Evolutionary conservation across 1,140 invertebrate species (phyloP), one percentile per base, ranked within the genome.

Genomic region (Anoplophora glabripennis): DNA sequence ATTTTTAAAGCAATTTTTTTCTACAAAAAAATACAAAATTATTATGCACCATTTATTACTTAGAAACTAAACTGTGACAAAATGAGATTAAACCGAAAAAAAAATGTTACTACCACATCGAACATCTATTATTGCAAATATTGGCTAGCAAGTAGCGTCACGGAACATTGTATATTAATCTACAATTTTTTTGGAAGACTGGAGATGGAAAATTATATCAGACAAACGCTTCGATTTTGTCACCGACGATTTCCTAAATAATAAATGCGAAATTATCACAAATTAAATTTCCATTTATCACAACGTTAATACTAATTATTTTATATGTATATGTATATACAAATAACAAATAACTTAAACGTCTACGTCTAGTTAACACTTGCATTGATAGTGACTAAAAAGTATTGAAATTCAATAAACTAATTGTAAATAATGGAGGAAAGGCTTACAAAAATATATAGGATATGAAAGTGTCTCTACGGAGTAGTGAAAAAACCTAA

Each of bases 341-440:
- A 59, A 59, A 28, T 40, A 46, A 35, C 35, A 28, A 28, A 28
- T 28, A 28, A 28, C 21, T 28, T 35, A 42, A 57, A 61, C 28
- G 52, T 42, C 40, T 57, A 49, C 28, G 42, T 37, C 12, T 57
- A 38, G 18, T 11, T 42, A 36, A 42, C 42, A 28, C 21, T 57
- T 57, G 54, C 38, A 57, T 61, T 61, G 54, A 57, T 61, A 61
- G 38, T 59, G 51, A 59, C 51, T 53, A 59, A 45, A 49, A 33
- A 14, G 53, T 15, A 28, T 33, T 44, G 40, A 41, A 55, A 44
- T 38, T 44, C 21, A 12, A 42, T 45, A 33, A 47, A 37, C 17
- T 21, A 15, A 34, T 53, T 18, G 12, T 44, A n/a, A 41, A 17
- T 35, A 37, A 15, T 42, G 14, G 14, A n/a, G 51, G 17, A 41